These are phyloP conservation scores for Synodontis membranacea DNA, from an alignment of 2,113 vertebrate species.

Conservation along the genomic window DNA sequence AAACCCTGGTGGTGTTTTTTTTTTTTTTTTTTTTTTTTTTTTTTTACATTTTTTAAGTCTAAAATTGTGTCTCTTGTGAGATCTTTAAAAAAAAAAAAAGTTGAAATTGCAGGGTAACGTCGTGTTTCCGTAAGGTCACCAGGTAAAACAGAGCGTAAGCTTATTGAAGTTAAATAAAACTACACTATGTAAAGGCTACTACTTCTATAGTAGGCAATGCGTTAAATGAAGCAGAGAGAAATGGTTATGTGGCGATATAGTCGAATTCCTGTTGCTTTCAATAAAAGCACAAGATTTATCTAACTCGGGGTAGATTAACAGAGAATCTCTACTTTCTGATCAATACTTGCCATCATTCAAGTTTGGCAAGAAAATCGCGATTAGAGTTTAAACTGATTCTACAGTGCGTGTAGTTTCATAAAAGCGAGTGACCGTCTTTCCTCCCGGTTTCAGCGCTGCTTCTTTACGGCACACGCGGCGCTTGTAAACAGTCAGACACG, in stretches of 20 bases:
- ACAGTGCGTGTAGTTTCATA: background rate
- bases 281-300: constrained; percentile 28
- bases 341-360: background rate
- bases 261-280: constrained; percentile 63
- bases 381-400: constrained; percentile 31
- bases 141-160: background rate
- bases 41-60: background rate
- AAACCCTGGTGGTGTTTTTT: background rate
- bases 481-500: constrained; percentile 95
- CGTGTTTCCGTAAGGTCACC: background rate
- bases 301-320: constrained; percentile 36
- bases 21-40: background rate
- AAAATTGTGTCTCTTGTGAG: background rate
- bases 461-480: constrained; percentile 83
- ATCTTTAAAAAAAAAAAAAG: background rate
- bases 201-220: background rate
- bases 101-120: background rate
- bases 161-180: constrained; percentile 6
- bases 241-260: background rate
- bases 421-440: constrained; percentile 36
- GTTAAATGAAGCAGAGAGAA: background rate
- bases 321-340: constrained; percentile 8
- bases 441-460: constrained; percentile 66
- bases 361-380: constrained; percentile 44
- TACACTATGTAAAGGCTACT: background rate